phyloP scores from a whole-genome alignment of 64 coral and sea anemone species.

The Stylophora pistillata region DNA sequence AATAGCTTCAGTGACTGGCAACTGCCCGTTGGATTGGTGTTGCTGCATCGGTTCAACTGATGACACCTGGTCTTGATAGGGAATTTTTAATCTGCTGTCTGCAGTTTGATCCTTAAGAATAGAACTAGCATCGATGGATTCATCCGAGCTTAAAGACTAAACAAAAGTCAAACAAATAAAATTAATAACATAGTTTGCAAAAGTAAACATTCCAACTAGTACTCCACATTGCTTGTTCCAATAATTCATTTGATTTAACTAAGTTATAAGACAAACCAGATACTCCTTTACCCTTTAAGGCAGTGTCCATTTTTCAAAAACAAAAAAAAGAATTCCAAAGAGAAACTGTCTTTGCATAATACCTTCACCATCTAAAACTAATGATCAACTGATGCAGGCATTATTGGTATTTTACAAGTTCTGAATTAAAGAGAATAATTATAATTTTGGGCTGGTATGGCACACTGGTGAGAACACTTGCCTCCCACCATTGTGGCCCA shows the following conservation, averaged over 20 bases:
- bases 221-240: neutral
- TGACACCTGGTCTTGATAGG: neutral
- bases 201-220: neutral
- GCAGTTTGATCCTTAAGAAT: neutral
- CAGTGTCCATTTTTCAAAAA: too few species aligned
- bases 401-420: too few species aligned
- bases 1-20: conserved; percentile 1
- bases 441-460: too few species aligned
- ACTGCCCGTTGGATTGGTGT: neutral
- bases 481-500: too few species aligned
- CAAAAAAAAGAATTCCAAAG: too few species aligned
- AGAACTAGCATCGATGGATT: conserved; percentile 6
- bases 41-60: neutral
- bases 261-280: too few species aligned
- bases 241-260: neutral
- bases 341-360: too few species aligned
- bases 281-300: too few species aligned
- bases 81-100: neutral
- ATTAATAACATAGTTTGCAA: neutral
- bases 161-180: neutral
- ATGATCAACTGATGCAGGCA: too few species aligned
- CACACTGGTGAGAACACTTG: too few species aligned
- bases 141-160: conserved; percentile 13
- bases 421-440: too few species aligned
- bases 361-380: too few species aligned